These are phyloP conservation scores for Hucho hucho DNA, from an alignment of 2,113 vertebrate genomes.

Conservation along the genomic window DNA sequence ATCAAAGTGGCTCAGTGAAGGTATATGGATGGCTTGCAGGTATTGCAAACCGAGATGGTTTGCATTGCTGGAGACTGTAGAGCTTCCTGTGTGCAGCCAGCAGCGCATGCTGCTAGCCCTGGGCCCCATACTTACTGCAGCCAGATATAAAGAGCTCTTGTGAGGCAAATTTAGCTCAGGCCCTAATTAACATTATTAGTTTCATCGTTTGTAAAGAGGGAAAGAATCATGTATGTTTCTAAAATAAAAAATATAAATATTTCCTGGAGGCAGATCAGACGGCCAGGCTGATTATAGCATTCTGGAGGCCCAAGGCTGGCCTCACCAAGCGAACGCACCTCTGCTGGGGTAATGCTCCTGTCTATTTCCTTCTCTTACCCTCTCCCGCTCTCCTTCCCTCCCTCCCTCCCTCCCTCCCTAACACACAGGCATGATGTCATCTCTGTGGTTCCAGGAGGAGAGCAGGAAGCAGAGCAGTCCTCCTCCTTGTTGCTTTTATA, in stretches of 20 bases:
- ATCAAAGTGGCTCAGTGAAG: slow-evolving; percentile 33
- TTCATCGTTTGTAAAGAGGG: slow-evolving; percentile 38
- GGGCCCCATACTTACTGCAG: slow-evolving; percentile 20
- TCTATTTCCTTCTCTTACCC: neutral
- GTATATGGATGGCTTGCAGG: slow-evolving; percentile 26
- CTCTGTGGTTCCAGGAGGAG: slow-evolving; percentile 23
- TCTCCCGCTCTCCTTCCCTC: neutral
- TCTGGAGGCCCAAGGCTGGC: neutral
- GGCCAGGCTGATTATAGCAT: slow-evolving; percentile 29
- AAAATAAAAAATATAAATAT: slow-evolving; percentile 25
- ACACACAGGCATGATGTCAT: slow-evolving; percentile 32
- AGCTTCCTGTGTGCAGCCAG: slow-evolving; percentile 34
- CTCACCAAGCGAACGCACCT: slow-evolving; percentile 5
- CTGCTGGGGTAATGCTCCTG: neutral
- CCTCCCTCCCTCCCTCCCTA: neutral
- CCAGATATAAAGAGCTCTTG: slow-evolving; percentile 34
- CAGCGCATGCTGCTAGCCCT: slow-evolving; percentile 1
- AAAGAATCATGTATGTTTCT: slow-evolving; percentile 27
- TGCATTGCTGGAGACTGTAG: slow-evolving; percentile 19
- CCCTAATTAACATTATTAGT: slow-evolving; percentile 48
- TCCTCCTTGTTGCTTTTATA: slow-evolving; percentile 30
- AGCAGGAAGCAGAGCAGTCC: slow-evolving; percentile 38
- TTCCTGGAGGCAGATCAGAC: slow-evolving; percentile 8
- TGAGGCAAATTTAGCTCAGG: slow-evolving; percentile 26
- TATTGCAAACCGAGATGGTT: slow-evolving; percentile 21